phyloP scores from a whole-genome alignment of 2,888 invertebrate species.

The Leptopterna dolabrata region DNA sequence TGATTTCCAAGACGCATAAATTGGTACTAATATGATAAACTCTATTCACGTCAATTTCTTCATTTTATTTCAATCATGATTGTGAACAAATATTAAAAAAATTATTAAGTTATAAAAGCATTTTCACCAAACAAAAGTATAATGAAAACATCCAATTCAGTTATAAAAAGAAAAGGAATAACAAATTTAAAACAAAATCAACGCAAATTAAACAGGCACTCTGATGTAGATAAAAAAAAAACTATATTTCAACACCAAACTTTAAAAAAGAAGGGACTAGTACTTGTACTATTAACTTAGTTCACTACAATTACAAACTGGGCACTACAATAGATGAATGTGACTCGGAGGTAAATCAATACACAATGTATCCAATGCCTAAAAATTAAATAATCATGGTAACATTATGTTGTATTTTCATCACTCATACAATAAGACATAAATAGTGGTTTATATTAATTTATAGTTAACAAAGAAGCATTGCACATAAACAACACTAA shows the following conservation, averaged over 20 bases:
- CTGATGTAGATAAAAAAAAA: not conserved
- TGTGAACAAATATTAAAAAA: conserved; percentile 23
- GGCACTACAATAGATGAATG: conserved; percentile 42
- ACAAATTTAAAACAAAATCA: not conserved
- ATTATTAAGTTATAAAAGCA: not conserved
- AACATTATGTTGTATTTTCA: conserved; percentile 60
- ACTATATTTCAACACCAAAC: conserved; percentile 18
- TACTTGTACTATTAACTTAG: conserved; percentile 47
- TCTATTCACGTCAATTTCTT: conserved; percentile 43
- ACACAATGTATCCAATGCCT: conserved; percentile 47
- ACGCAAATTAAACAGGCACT: conserved; percentile 15
- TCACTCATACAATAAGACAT: conserved; percentile 60
- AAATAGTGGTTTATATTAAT: conserved; percentile 60
- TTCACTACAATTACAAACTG: conserved; percentile 22
- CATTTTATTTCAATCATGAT: conserved; percentile 45
- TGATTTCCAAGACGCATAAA: not conserved
- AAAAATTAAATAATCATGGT: conserved; percentile 60
- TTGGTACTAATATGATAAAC: conserved; percentile 23
- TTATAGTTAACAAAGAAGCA: conserved; percentile 61
- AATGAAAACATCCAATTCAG: not conserved
- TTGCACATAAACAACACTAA: conserved; percentile 61
- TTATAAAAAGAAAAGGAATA: not conserved
- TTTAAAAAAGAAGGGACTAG: conserved; percentile 44
- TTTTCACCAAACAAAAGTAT: not conserved
- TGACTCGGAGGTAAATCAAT: conserved; percentile 52